Evolutionary conservation across 1,140 invertebrate species (phyloP).

Genomic region (Conus ventricosus): DNA sequence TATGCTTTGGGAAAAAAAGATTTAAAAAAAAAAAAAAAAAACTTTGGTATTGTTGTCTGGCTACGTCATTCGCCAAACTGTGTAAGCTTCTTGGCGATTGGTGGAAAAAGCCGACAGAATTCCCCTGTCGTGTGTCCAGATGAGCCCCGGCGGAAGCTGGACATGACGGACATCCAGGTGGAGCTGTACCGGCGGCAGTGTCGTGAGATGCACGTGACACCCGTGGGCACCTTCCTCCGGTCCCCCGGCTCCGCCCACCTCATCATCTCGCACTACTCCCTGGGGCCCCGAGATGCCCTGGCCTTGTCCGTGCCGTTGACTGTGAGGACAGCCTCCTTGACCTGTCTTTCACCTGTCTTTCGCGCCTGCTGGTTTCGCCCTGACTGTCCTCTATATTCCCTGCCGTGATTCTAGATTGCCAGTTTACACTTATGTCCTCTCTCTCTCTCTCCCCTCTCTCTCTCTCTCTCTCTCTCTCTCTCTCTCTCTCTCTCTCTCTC

Average conservation of each 20-base stretch:
- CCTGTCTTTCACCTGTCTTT: not conserved
- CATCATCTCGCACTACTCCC: slow-evolving; percentile 53
- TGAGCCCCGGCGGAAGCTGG: slow-evolving; percentile 44
- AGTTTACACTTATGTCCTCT: not conserved
- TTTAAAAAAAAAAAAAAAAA: too few species aligned
- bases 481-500: not conserved
- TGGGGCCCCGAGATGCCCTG: slow-evolving; percentile 55
- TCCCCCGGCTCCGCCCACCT: slow-evolving; percentile 42
- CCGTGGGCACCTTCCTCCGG: slow-evolving; percentile 54
- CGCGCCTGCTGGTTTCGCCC: not conserved
- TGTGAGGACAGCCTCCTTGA: slow-evolving; percentile 38
- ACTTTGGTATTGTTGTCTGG: too few species aligned
- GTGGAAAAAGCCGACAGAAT: too few species aligned
- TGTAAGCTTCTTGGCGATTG: too few species aligned
- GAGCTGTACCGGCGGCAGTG: slow-evolving; percentile 57
- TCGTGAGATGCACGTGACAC: slow-evolving; percentile 51
- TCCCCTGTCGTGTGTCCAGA: slow-evolving; percentile 26
- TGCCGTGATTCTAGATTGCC: not conserved
- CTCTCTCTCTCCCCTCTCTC: not conserved
- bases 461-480: slow-evolving; percentile 1
- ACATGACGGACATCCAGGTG: slow-evolving; percentile 51
- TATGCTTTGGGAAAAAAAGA: too few species aligned
- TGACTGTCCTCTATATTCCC: not conserved
- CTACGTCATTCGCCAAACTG: too few species aligned
- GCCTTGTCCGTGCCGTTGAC: slow-evolving; percentile 59